Base-by-base conservation (phyloP, 2,797 vertebrate genomes). In the Oceanodroma leucorhoa region DNA sequence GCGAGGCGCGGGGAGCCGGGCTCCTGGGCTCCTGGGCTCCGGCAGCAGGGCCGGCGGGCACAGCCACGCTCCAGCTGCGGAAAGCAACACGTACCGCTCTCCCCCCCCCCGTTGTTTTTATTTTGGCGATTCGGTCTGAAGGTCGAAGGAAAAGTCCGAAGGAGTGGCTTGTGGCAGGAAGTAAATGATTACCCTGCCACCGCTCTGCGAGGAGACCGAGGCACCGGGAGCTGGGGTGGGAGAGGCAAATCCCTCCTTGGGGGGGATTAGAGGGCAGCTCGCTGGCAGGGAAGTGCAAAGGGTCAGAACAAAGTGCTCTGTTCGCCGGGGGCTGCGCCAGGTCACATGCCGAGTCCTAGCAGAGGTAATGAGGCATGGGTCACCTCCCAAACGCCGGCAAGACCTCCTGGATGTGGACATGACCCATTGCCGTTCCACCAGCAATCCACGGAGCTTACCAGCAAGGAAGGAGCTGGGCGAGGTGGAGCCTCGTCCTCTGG, bases 131-230 rank as follows among this genome's bases (percentile, higher is more conserved):
- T 76, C 16, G 2, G 88, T 75, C 77, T 95, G 96, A 96, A 96
- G 96, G 95, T 96, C 88, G 5, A 83, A 94, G 83, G 61, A 90
- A 79, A 95, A 69, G 83, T 88, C 95, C 3, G 27, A 91, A 93
- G 96, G 96, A 96, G 95, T 79, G 93, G 96, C 91, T 85, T 95
- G 77, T 58, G 80, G 80, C 77, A 77, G 90, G 91, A 86, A 86
- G 95, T 95, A 95, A 96, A 96, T 96, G 50, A 95, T 96, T 95
- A 90, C 88, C 95, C 83, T 40, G 87, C 38, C 20, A 6, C 48
- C 0, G 0, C 50, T 67, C 70, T 83, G 36, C 0, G 0, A 81
- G 22, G 38, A 48, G 48, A 87, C 50, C 0, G 1, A 66, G 76
- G 78, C 77, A 40, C 58, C 1, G 14, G 55, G 78, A 92, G 60